Evolutionary conservation across 2,113 vertebrate genomes (phyloP).

Genomic region (Thunnus thynnus): DNA sequence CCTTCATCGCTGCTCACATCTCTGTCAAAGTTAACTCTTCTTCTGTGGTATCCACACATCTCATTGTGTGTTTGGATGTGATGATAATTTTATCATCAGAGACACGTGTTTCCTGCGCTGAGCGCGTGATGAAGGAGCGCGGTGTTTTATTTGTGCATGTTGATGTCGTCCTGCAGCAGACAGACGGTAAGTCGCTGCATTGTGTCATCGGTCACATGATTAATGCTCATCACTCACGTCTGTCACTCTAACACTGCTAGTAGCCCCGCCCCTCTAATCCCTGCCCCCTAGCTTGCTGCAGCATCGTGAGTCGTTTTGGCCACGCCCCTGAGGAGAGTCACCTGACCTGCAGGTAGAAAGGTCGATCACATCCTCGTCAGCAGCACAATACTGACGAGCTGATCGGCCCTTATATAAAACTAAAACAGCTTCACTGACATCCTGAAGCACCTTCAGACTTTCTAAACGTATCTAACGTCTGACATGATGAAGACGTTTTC

Average conservation of each 20-base stretch:
- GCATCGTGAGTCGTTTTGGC: constrained; percentile 53
- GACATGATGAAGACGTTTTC: no score
- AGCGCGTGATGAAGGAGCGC: constrained; percentile 23
- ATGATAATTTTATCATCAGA: neutral
- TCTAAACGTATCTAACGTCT: no score
- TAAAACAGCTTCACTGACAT: no score
- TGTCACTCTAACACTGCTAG: constrained; percentile 55
- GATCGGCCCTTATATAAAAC: no score
- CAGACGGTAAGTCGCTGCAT: constrained; percentile 74
- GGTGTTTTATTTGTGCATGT: constrained; percentile 64
- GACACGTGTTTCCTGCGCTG: neutral
- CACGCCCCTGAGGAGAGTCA: constrained; percentile 45
- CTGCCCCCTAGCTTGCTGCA: constrained; percentile 50
- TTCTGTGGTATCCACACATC: neutral
- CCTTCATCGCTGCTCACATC: constrained; percentile 10
- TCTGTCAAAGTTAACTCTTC: neutral
- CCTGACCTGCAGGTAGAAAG: neutral
- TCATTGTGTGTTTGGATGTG: no score
- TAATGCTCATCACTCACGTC: constrained; percentile 16
- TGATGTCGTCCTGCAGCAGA: constrained; percentile 34
- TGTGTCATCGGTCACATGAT: constrained; percentile 34
- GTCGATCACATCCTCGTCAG: no score
- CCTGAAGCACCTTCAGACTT: no score
- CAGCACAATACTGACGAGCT: no score
- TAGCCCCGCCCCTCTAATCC: constrained; percentile 22